Percentiles rank a stretch among this genome's conserved stretches.
Evolutionary conservation across 2,797 vertebrate genomes (phyloP).

Genomic region (Pangasius macronema): DNA sequence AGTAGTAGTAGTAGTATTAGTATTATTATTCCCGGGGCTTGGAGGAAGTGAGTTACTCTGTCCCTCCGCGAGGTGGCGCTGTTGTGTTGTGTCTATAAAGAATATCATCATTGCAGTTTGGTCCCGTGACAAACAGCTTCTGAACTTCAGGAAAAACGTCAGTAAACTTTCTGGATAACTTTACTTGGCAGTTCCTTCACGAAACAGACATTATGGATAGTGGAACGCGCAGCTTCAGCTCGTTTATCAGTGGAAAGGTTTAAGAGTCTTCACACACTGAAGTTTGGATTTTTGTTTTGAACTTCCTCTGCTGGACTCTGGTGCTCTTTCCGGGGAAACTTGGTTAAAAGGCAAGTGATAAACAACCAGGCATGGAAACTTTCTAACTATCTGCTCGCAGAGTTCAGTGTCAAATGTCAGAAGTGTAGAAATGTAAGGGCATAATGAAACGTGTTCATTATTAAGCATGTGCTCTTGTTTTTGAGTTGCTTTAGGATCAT

Average conservation of each 20-base stretch:
- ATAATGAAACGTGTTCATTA: too few species aligned
- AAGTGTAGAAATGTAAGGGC: not conserved
- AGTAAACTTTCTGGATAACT: slow-evolving; percentile 23
- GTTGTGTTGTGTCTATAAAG: slow-evolving; percentile 44
- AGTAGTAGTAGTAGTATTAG: too few species aligned
- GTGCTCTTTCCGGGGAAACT: slow-evolving; percentile 42
- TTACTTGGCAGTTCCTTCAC: slow-evolving; percentile 4
- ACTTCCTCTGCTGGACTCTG: slow-evolving; percentile 50
- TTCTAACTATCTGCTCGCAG: not conserved
- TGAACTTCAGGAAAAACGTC: slow-evolving; percentile 48
- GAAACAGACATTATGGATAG: slow-evolving; percentile 32
- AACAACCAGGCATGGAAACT: not conserved
- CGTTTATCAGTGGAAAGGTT: not conserved
- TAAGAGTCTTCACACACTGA: slow-evolving; percentile 23
- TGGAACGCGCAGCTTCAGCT: slow-evolving; percentile 4
- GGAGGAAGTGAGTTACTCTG: not conserved
- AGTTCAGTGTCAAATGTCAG: not conserved
- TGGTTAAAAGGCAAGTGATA: slow-evolving; percentile 55
- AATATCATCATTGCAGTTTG: slow-evolving; percentile 50
- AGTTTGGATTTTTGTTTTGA: slow-evolving; percentile 18
- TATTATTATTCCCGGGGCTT: not conserved
- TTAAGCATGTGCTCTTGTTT: not conserved
- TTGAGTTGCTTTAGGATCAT: not conserved
- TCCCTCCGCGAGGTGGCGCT: slow-evolving; percentile 60
- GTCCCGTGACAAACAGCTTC: slow-evolving; percentile 74